A percentile compares a stretch with the other conserved stretches of the same genome.
phyloP scores from a whole-genome alignment of 2,113 vertebrate genomes.

The Archocentrus centrarchus region DNA sequence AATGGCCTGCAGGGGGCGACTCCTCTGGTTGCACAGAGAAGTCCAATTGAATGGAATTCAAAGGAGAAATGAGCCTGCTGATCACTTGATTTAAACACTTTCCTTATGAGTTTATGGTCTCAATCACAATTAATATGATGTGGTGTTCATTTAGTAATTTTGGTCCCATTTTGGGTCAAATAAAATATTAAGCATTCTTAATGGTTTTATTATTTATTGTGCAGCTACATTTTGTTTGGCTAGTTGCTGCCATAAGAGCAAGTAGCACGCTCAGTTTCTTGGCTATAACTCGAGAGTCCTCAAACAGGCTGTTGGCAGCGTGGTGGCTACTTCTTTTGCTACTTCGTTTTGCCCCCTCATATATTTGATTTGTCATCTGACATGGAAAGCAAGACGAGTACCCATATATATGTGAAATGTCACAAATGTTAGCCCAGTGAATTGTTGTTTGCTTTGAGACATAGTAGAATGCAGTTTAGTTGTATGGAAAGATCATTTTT shows the following conservation, averaged over 20 bases:
- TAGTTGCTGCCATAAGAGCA: background rate
- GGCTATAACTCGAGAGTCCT: background rate
- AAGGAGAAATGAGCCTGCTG: background rate
- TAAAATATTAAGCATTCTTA: background rate
- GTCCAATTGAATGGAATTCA: background rate
- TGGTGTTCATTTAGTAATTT: background rate
- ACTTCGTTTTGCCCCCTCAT: background rate
- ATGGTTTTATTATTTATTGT: background rate
- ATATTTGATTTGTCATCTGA: background rate
- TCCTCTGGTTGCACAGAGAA: background rate
- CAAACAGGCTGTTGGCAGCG: background rate
- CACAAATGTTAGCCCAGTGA: too few relatives aligned
- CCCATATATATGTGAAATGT: background rate
- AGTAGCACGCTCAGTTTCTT: background rate
- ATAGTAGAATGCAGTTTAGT: background rate
- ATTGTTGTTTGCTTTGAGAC: background rate
- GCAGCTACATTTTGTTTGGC: background rate
- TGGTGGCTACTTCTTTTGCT: background rate
- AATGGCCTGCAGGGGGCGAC: background rate
- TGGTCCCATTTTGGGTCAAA: background rate
- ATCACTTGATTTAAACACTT: conserved; percentile 1
- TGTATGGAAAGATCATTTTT: background rate
- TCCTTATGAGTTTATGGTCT: background rate
- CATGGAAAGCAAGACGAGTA: background rate
- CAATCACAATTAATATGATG: background rate